Evolutionary conservation across 2,888 invertebrate genomes (phyloP).

Genomic region (Stegophylla sp.): DNA sequence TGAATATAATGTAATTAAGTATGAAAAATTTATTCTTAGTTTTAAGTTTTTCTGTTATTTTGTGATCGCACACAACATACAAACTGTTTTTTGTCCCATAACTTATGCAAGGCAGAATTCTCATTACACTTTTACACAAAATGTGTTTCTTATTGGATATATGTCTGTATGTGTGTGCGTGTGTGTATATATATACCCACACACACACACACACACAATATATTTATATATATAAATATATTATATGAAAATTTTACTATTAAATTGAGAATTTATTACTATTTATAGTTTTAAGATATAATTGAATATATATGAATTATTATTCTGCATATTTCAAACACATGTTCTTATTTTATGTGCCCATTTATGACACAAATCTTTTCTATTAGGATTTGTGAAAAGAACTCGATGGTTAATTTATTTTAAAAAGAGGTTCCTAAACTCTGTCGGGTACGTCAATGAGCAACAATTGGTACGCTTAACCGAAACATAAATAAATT

Average conservation of each 20-base stretch:
- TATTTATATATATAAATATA: conserved; percentile 1
- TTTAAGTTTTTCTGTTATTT: conserved; percentile 32
- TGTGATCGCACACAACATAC: conserved; percentile 58
- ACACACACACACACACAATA: no score
- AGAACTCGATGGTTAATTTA: conserved; percentile 24
- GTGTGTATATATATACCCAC: neutral
- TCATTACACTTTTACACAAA: conserved; percentile 12
- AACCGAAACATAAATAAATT: neutral
- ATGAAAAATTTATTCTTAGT: conserved; percentile 23
- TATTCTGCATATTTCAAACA: conserved; percentile 20
- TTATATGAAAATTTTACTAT: conserved; percentile 18
- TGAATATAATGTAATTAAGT: conserved; percentile 37
- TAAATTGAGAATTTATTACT: conserved; percentile 15
- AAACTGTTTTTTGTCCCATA: conserved; percentile 3
- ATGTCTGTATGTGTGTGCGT: conserved; percentile 7
- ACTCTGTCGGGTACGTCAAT: conserved; percentile 48
- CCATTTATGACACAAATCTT: conserved; percentile 47
- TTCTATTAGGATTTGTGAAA: conserved; percentile 11
- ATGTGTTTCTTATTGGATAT: conserved; percentile 31
- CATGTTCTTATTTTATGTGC: conserved; percentile 58
- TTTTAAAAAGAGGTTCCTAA: neutral
- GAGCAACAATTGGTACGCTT: conserved; percentile 41
- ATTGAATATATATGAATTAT: conserved; percentile 54
- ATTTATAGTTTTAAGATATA: conserved; percentile 45
- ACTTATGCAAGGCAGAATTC: conserved; percentile 19